Evolutionary conservation across 35 echinoderm and acorn worm species (phyloP).

Genomic region (Nesometra sesokonis): DNA sequence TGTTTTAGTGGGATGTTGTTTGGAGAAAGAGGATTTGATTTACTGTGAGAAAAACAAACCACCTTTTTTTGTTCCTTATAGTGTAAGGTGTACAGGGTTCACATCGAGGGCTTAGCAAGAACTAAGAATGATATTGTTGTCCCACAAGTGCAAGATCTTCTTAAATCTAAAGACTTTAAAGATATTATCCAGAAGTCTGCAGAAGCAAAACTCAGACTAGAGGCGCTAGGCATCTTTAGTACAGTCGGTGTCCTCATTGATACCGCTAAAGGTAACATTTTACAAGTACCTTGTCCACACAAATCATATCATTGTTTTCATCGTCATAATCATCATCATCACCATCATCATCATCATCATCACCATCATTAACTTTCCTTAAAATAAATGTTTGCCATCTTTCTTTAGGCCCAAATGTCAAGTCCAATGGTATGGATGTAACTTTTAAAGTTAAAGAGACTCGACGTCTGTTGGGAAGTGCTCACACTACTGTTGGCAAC

Average conservation of each 20-base stretch:
- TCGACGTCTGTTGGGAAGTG: slow-evolving; percentile 44
- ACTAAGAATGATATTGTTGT: slow-evolving; percentile 80
- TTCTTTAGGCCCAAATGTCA: slow-evolving; percentile 32
- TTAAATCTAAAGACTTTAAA: slow-evolving; percentile 63
- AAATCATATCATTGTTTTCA: too few species aligned
- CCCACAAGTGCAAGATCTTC: slow-evolving; percentile 57
- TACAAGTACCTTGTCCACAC: neutral
- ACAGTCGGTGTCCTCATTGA: slow-evolving; percentile 76
- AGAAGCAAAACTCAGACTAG: slow-evolving; percentile 60
- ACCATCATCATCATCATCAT: neutral
- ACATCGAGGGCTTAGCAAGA: slow-evolving; percentile 54
- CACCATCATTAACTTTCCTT: too few species aligned
- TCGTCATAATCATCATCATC: too few species aligned
- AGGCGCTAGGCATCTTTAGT: slow-evolving; percentile 60
- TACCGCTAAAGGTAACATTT: slow-evolving; percentile 72
- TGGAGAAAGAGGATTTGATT: too few species aligned
- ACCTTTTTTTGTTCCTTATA: neutral
- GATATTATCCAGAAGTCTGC: slow-evolving; percentile 65
- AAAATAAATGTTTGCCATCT: neutral
- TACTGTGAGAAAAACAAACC: too few species aligned
- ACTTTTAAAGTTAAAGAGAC: slow-evolving; percentile 82
- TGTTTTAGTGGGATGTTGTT: too few species aligned
- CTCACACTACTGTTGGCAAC: slow-evolving; percentile 84
- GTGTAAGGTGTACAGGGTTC: slow-evolving; percentile 60
- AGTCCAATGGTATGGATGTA: slow-evolving; percentile 58